Conservation (phyloP, 37 sponge, comb jelly and placozoan species). For the Ephydatia muelleri region DNA sequence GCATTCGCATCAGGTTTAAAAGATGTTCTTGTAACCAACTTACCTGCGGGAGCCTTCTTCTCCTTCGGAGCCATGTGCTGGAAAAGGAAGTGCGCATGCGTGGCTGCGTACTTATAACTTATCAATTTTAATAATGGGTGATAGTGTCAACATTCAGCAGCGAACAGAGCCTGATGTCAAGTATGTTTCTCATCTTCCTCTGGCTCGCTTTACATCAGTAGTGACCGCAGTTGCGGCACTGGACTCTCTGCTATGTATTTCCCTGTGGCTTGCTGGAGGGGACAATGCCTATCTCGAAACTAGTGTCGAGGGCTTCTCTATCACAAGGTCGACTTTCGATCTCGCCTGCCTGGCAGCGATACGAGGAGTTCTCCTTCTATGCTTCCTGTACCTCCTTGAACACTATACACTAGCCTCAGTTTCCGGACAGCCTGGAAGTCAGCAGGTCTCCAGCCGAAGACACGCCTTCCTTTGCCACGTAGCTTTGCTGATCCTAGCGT, state of each 20-base stretch:
- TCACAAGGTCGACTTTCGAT: constrained; percentile 69
- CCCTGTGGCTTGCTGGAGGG: constrained; percentile 71
- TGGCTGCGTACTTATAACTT: no score
- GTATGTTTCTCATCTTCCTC: constrained; percentile 9
- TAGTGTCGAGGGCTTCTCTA: constrained; percentile 70
- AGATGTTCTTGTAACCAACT: no score
- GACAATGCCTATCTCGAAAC: constrained; percentile 45
- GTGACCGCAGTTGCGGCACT: constrained; percentile 34
- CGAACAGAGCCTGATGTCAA: no score
- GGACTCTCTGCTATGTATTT: constrained; percentile 49
- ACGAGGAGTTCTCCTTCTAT: constrained; percentile 45
- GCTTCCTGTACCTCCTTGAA: constrained; percentile 56
- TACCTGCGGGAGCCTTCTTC: no score
- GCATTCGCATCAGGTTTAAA: not conserved
- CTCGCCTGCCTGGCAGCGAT: constrained; percentile 70
- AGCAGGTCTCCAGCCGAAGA: not conserved
- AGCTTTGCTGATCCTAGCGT: constrained; percentile 16
- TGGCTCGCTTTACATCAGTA: constrained; percentile 38
- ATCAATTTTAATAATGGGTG: no score
- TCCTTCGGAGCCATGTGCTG: no score
- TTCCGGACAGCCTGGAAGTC: not conserved
- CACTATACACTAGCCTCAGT: constrained; percentile 23
- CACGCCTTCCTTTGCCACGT: constrained; percentile 8
- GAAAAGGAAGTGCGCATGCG: no score
- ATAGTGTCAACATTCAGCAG: no score